Conservation (phyloP, 2,797 vertebrate species). For the Scolopax rusticola region DNA sequence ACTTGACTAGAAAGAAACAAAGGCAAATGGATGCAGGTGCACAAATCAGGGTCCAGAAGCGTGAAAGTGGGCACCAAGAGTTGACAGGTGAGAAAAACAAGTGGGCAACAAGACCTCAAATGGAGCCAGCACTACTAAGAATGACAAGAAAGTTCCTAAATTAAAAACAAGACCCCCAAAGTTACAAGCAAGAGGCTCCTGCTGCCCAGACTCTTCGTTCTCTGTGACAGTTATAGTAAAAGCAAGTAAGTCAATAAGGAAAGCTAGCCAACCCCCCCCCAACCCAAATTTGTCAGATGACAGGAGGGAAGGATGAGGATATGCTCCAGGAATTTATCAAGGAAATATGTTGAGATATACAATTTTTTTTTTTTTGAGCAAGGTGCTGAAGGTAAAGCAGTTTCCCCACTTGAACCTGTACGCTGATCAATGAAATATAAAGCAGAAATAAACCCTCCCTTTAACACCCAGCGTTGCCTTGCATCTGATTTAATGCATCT, state of each 20-base stretch:
- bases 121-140: background rate
- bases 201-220: background rate
- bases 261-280: conserved; percentile 20
- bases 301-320: conserved; percentile 32
- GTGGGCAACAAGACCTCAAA: no score
- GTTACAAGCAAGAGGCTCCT: background rate
- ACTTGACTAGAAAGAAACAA: background rate
- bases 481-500: background rate
- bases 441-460: background rate
- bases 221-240: conserved; percentile 41
- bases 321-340: conserved; percentile 66
- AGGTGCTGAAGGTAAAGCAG: conserved; percentile 48
- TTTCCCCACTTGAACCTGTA: conserved; percentile 32
- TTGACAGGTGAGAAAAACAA: background rate
- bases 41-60: background rate
- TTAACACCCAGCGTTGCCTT: background rate
- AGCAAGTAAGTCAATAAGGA: conserved; percentile 62
- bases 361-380: conserved; percentile 47
- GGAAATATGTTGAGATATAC: conserved; percentile 74
- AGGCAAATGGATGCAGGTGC: background rate
- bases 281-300: conserved; percentile 60
- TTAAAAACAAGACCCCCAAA: background rate
- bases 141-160: background rate
- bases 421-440: conserved; percentile 12
- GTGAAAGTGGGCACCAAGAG: background rate